These are phyloP conservation scores for Zaprionus obscuricornis DNA, from an alignment of 2,888 invertebrate species.

Conservation along the genomic window DNA sequence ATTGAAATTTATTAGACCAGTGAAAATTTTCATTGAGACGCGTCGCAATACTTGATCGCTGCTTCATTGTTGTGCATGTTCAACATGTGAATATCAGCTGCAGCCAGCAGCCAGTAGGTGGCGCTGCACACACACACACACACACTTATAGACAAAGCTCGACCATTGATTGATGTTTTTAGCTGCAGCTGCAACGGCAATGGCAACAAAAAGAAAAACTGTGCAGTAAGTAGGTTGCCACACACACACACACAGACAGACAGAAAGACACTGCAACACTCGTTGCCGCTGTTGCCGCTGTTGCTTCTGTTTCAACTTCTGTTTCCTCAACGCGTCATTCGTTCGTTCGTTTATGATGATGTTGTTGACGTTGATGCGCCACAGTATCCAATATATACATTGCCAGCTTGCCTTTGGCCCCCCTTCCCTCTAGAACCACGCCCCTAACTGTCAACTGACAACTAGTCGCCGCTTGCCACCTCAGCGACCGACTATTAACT, in stretches of 20 bases:
- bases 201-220: constrained; percentile 31
- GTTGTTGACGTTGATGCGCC: constrained; percentile 71
- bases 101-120: constrained; percentile 53
- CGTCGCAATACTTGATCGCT: constrained; percentile 40
- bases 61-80: constrained; percentile 19
- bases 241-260: too few relatives aligned
- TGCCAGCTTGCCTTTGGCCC: constrained; percentile 2
- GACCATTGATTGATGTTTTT: constrained; percentile 65
- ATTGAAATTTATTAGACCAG: constrained; percentile 61
- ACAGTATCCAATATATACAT: constrained; percentile 44
- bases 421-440: too few relatives aligned
- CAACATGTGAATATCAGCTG: constrained; percentile 28
- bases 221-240: constrained; percentile 61
- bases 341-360: constrained; percentile 56
- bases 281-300: background rate
- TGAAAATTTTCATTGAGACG: constrained; percentile 45
- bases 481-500: constrained; percentile 48
- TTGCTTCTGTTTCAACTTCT: constrained; percentile 8
- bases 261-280: background rate
- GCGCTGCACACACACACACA: constrained; percentile 47
- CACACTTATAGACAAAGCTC: constrained; percentile 36
- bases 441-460: constrained; percentile 1
- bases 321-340: background rate
- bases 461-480: constrained; percentile 1
- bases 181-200: constrained; percentile 38